Evolutionary conservation across 2,797 vertebrate genomes (phyloP), one percentile per base, ranked within the genome.

Genomic region (Lepilemur septentrionalis): DNA sequence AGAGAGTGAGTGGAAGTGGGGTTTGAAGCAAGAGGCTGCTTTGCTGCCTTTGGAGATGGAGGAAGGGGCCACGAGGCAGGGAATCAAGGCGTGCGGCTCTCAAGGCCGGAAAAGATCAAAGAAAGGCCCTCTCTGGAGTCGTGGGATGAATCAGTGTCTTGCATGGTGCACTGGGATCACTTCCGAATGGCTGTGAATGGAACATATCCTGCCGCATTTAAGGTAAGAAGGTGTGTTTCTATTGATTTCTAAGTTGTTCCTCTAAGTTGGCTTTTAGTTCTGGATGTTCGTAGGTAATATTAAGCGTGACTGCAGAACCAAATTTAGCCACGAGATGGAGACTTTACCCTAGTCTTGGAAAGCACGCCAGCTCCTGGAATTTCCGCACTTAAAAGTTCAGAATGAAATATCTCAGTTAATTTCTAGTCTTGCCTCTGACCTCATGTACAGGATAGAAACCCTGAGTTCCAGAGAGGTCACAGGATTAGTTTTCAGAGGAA

Each of bases 261-360:
- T 41, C 23, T 6, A 55, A 20, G 4, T 0, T 30, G 52, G 55
- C n/a, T 18, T 52, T 4, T 20, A 1, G 10, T 15, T 20, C 46
- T 65, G 35, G 28, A 32, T 2, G 55, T 20, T 30, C 22, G 18
- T 22, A 65, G 2, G 20, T 7, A 46, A 28, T 8, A 11, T 3
- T 14, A 52, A 75, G 15, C 41, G 25, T 67, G 67, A 3, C 0
- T 81, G 94, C 90, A 96, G 38, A 92, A 69, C 95, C 32, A 23
- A 30, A 25, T 69, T 38, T 48, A 22, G 76, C 97, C 97, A 96
- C 93, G 57, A 95, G 97, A 32, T 94, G 97, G 97, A 90, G 97
- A 92, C 96, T 22, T 72, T 20, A 25, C 59, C 87, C 89, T 32
- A 75, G 23, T 50, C 28, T 88, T 78, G 38, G 48, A 48, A 73